Percentiles rank a stretch among this genome's conserved stretches.
phyloP scores from a whole-genome alignment of 2,113 vertebrate genomes.

The Prochilodus magdalenae region DNA sequence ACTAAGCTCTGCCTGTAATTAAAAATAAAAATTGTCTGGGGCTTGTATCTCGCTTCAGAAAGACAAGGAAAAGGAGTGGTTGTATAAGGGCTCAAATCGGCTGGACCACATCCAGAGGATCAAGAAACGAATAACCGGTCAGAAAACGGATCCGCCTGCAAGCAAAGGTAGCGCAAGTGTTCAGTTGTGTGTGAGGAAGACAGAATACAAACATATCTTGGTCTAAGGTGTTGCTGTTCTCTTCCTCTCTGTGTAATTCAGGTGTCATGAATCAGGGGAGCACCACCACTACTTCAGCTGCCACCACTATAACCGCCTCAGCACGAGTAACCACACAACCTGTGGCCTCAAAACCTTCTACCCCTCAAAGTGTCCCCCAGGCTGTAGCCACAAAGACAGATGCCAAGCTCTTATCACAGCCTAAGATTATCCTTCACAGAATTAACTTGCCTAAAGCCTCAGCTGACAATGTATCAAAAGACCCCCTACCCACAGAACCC shows the following conservation, averaged over 20 bases:
- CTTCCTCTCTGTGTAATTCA: not conserved
- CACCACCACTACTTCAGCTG: not conserved
- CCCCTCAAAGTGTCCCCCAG: not conserved
- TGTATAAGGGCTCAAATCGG: slow-evolving; percentile 88
- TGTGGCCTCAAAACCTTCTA: not conserved
- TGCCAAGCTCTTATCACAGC: not conserved
- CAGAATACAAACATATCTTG: not conserved
- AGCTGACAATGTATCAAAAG: not conserved
- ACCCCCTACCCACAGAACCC: not conserved
- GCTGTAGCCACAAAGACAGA: not conserved
- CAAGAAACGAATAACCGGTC: slow-evolving; percentile 70
- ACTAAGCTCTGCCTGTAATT: not conserved
- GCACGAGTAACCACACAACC: not conserved
- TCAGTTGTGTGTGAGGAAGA: too few relatives aligned
- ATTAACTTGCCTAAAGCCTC: not conserved
- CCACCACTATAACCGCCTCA: not conserved
- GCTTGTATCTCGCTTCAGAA: slow-evolving; percentile 68
- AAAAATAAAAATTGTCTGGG: not conserved
- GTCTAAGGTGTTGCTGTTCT: not conserved
- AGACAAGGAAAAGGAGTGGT: slow-evolving; percentile 86
- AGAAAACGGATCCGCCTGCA: slow-evolving; percentile 50
- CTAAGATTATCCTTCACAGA: slow-evolving; percentile 32
- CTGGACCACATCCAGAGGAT: slow-evolving; percentile 86
- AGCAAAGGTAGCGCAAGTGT: slow-evolving; percentile 68
- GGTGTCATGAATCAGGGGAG: not conserved